Evolutionary conservation across 2,797 vertebrate species (phyloP).

Genomic region (Ctenopoma kingsleyae): DNA sequence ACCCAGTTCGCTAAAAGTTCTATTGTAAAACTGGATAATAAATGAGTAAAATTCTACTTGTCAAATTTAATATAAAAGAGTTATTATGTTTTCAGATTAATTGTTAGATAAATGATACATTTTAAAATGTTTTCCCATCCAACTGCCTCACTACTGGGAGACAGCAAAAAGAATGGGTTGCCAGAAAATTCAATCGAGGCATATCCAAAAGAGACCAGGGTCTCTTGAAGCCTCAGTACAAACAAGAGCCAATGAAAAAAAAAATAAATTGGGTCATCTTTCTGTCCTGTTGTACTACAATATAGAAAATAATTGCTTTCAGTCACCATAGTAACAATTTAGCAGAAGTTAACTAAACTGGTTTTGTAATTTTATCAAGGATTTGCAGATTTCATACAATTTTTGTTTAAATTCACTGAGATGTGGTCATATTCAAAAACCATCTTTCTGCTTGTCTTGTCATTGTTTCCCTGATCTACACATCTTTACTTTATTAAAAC

Average conservation of each 20-base stretch:
- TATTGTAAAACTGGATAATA: background rate
- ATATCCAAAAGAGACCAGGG: conserved; percentile 67
- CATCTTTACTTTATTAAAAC: conserved; percentile 42
- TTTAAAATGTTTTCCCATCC: conserved; percentile 48
- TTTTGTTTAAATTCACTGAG: conserved; percentile 16
- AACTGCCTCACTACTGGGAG: conserved; percentile 58
- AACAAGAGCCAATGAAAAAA: conserved; percentile 61
- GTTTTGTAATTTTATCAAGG: conserved; percentile 25
- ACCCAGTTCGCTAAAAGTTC: background rate
- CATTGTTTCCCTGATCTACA: conserved; percentile 26
- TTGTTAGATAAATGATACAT: conserved; percentile 50
- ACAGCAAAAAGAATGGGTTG: conserved; percentile 53
- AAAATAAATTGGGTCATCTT: conserved; percentile 63
- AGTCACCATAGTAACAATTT: conserved; percentile 10
- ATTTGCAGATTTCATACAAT: conserved; percentile 24
- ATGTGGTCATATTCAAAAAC: background rate
- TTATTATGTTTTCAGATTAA: conserved; percentile 57
- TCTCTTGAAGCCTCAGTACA: conserved; percentile 68
- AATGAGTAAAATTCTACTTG: conserved; percentile 21
- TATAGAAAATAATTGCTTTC: conserved; percentile 31
- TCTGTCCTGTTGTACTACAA: conserved; percentile 45
- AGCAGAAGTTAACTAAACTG: conserved; percentile 29
- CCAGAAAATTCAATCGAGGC: conserved; percentile 76
- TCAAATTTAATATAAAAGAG: conserved; percentile 54
- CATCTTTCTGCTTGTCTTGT: conserved; percentile 14